Conservation (phyloP, 2,888 invertebrate genomes). For the Drosophila mayaguana region DNA sequence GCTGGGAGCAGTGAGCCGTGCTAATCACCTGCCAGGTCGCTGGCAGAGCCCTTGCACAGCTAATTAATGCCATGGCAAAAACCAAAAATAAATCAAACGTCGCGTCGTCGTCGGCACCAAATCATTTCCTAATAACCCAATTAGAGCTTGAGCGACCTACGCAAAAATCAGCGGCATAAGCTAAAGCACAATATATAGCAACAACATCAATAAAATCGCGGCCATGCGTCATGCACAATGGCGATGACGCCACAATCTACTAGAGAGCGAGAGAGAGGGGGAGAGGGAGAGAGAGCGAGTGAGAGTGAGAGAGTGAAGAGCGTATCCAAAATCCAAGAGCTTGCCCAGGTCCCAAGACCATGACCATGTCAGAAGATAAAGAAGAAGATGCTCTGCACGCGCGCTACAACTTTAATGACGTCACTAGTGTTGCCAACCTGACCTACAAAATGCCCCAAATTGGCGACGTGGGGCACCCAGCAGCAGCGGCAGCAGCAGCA, state of each 20-base stretch:
- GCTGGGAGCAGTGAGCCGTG: slow-evolving; percentile 23
- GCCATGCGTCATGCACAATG: slow-evolving; percentile 57
- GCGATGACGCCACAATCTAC: slow-evolving; percentile 45
- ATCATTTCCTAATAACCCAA: slow-evolving; percentile 77
- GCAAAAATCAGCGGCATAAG: slow-evolving; percentile 31
- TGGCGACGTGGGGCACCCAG: slow-evolving; percentile 31
- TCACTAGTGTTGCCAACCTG: slow-evolving; percentile 58
- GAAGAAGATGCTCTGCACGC: slow-evolving; percentile 20
- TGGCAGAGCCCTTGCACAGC: slow-evolving; percentile 17
- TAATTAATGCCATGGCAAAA: slow-evolving; percentile 67
- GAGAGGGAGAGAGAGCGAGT: not conserved
- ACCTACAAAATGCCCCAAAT: slow-evolving; percentile 65
- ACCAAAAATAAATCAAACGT: slow-evolving; percentile 61
- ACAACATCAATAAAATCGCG: slow-evolving; percentile 21
- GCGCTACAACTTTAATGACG: slow-evolving; percentile 47
- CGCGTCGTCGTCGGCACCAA: slow-evolving; percentile 43
- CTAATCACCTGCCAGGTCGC: slow-evolving; percentile 47
- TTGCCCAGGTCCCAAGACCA: slow-evolving; percentile 7
- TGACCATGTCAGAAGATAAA: not conserved
- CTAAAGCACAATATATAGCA: slow-evolving; percentile 4
- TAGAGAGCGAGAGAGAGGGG: not conserved
- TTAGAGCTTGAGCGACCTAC: slow-evolving; percentile 60
- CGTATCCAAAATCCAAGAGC: not conserved
- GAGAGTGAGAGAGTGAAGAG: not conserved
- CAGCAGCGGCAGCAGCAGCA: not conserved